Evolutionary conservation across 1,140 invertebrate genomes (phyloP), one percentile per base, ranked within the genome.

Genomic region (Cydia strobilella): DNA sequence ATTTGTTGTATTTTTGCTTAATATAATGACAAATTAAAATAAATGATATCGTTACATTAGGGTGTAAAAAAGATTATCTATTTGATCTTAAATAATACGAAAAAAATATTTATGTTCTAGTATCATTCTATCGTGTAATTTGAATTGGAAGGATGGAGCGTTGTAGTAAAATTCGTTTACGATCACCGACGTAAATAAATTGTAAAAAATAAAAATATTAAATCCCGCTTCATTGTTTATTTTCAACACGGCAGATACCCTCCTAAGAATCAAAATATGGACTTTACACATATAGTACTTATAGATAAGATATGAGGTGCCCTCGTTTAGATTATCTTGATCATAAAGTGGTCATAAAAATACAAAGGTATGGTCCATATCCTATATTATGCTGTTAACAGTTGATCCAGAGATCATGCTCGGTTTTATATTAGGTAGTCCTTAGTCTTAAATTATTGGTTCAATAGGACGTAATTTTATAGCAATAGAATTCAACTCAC

Each of bases 1-100:
- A 90, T 92, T 92, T 91, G 90, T 92, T 91, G 89, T 92, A 91
- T 87, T 90, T 74, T 90, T 88, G 80, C 83, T 85, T 90, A 92
- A 90, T 90, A 90, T 92, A 92, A 90, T 90, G 90, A 92, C 90
- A 91, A 91, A 93, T 87, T 90, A 91, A 90, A 90, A 84, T 75
- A 77, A 77, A 77, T 89, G 84, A 91, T 91, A 91, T 91, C 90
- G 90, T 91, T 91, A 93, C 85, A 88, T 90, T 93, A 93, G 91
- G 86, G 80, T 93, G 90, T 93, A 93, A 93, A 91, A 91, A 91
- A 91, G 91, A 93, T 93, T 91, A 91, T 93, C 91, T 93, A 93
- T 93, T 93, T 93, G 87, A 90, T 91, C 89, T 89, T 91, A 90
- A 89, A 87, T 90, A 91, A 91, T 90, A 90, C 84, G 87, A 90